Conservation (phyloP, 2,888 invertebrate genomes). For the Pomacea canaliculata region DNA sequence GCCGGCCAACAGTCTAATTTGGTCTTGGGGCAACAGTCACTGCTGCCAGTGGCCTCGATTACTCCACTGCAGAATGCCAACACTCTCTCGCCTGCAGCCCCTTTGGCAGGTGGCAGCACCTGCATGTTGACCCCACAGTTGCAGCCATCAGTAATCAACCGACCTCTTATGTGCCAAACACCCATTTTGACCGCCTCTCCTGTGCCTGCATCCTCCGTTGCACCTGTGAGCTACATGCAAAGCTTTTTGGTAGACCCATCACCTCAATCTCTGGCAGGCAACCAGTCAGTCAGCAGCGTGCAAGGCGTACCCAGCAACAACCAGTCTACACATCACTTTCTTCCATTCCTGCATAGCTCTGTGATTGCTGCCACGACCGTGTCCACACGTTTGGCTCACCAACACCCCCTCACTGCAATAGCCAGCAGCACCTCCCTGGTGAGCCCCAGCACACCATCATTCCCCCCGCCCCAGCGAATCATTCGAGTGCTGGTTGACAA, state of each 20-base stretch:
- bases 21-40: not conserved
- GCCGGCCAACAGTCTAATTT: not conserved
- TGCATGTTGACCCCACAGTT: slow-evolving; percentile 2
- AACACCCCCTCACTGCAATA: too few species aligned
- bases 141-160: not conserved
- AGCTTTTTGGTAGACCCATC: slow-evolving; percentile 24
- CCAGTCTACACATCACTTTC: slow-evolving; percentile 14
- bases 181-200: slow-evolving; percentile 4
- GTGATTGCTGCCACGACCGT: not conserved
- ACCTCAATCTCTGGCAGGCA: not conserved
- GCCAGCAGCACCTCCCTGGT: not conserved
- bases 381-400: slow-evolving; percentile 10
- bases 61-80: not conserved
- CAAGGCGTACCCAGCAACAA: not conserved
- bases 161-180: slow-evolving; percentile 3
- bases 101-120: not conserved
- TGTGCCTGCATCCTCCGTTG: not conserved
- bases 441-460: not conserved
- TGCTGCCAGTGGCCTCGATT: slow-evolving; percentile 8
- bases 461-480: not conserved
- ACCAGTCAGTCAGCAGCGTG: not conserved
- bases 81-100: not conserved
- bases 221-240: slow-evolving; percentile 24
- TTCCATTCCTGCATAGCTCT: slow-evolving; percentile 12
- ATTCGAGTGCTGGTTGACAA: slow-evolving; percentile 22